Evolutionary conservation across 1,140 invertebrate genomes (phyloP).

Genomic region (Drosophila equinoxialis): DNA sequence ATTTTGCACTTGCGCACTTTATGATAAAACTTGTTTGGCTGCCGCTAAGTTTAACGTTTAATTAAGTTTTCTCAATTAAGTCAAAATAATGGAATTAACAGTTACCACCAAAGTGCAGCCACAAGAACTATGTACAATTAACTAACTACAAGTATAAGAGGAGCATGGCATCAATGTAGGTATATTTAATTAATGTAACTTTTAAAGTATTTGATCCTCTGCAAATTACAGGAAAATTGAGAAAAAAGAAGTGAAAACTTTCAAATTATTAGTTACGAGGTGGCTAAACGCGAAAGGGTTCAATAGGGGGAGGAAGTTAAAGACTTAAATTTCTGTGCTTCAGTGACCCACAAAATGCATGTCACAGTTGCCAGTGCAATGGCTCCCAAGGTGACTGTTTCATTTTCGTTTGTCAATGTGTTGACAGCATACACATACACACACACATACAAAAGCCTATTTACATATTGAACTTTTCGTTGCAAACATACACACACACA

Average conservation of each 20-base stretch:
- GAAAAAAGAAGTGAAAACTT: not conserved
- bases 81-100: constrained; percentile 46
- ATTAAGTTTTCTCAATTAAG: constrained; percentile 75
- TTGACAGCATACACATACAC: constrained; percentile 58
- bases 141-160: constrained; percentile 2
- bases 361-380: constrained; percentile 69
- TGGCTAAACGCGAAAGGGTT: not conserved
- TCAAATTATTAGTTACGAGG: not conserved
- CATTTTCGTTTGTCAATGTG: constrained; percentile 74
- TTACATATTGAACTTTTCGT: constrained; percentile 19
- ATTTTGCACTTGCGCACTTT: constrained; percentile 19
- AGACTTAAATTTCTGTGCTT: constrained; percentile 39
- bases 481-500: constrained; percentile 16
- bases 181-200: constrained; percentile 66
- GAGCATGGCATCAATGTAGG: constrained; percentile 41
- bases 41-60: constrained; percentile 73
- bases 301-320: constrained; percentile 10
- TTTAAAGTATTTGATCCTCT: not conserved
- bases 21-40: constrained; percentile 58
- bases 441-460: constrained; percentile 27
- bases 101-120: constrained; percentile 31
- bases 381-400: constrained; percentile 78
- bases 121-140: constrained; percentile 13
- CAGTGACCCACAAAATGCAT: constrained; percentile 71
- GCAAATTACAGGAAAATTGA: not conserved